Conservation (phyloP, 2,113 vertebrate genomes). For the Callopanchax toddi region DNA sequence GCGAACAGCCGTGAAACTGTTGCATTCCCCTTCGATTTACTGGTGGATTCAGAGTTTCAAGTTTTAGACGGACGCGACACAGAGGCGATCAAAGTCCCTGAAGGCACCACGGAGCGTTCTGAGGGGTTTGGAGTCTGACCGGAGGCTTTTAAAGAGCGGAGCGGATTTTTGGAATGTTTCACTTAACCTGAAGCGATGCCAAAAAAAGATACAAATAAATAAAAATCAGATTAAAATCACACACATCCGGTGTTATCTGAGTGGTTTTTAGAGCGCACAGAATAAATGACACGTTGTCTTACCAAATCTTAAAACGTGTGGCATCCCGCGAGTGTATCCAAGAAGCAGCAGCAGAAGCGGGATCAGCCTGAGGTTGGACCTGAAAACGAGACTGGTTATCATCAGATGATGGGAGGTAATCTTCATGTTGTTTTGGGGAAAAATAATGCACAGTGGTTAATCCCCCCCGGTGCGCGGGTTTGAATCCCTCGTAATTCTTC, state of each 20-base stretch:
- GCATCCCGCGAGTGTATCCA: slow-evolving; percentile 95
- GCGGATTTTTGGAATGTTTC: background rate
- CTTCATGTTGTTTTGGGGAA: slow-evolving; percentile 96
- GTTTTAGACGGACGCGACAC: background rate
- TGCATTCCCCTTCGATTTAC: slow-evolving; percentile 31
- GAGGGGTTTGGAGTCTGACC: background rate
- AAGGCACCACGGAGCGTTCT: background rate
- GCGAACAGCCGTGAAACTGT: slow-evolving; percentile 40
- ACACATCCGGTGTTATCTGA: background rate
- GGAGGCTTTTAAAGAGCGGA: background rate
- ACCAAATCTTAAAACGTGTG: slow-evolving; percentile 98
- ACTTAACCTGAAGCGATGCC: background rate
- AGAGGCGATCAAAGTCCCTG: background rate
- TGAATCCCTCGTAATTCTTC: slow-evolving; percentile 82
- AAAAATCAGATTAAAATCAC: no score
- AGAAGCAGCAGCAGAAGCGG: slow-evolving; percentile 91
- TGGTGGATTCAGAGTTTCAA: slow-evolving; percentile 33
- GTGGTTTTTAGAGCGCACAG: no score
- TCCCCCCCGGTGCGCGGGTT: slow-evolving; percentile 82
- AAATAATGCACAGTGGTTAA: slow-evolving; percentile 82
- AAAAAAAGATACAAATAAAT: no score
- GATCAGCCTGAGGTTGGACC: slow-evolving; percentile 87
- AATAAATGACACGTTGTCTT: slow-evolving; percentile 72
- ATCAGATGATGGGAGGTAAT: slow-evolving; percentile 86
- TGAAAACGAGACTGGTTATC: slow-evolving; percentile 92